These are phyloP conservation scores for Hipposideros armiger DNA, from an alignment of 2,113 vertebrate species.

Conservation along the genomic window DNA sequence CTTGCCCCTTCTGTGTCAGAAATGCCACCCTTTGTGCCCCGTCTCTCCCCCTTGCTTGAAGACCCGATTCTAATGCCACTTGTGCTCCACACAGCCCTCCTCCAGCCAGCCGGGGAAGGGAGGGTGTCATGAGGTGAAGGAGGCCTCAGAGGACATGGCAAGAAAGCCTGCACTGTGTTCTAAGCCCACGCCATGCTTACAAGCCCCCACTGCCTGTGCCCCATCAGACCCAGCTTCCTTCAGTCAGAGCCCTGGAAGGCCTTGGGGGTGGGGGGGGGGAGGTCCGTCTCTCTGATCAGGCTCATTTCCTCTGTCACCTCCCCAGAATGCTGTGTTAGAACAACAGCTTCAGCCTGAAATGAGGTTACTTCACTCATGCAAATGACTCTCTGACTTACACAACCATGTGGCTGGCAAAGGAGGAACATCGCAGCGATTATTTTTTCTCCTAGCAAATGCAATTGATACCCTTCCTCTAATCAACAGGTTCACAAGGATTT, in stretches of 20 bases:
- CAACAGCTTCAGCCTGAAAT: slow-evolving; percentile 63
- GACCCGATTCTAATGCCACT: not conserved
- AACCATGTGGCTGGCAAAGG: not conserved
- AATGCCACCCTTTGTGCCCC: not conserved
- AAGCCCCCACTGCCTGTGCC: not conserved
- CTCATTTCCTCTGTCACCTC: not conserved
- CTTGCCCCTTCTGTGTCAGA: not conserved
- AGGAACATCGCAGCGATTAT: not conserved
- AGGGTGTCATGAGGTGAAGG: not conserved
- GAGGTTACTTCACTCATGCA: slow-evolving; percentile 60
- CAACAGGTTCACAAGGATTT: slow-evolving; percentile 61
- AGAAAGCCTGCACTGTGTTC: rapidly evolving
- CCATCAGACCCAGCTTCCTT: not conserved
- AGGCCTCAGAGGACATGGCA: not conserved
- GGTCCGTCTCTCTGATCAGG: not conserved
- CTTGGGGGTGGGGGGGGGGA: not conserved
- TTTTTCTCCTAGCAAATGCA: slow-evolving; percentile 38
- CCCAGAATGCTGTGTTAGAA: not conserved
- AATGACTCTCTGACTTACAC: slow-evolving; percentile 53
- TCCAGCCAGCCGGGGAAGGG: not conserved
- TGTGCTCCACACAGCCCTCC: not conserved
- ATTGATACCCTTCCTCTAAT: slow-evolving; percentile 39
- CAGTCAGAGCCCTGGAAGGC: not conserved
- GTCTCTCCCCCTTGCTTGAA: not conserved
- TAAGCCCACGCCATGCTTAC: not conserved